These are phyloP conservation scores for Paralvinella palmiformis DNA, from an alignment of 1,140 invertebrate species.

Conservation along the genomic window DNA sequence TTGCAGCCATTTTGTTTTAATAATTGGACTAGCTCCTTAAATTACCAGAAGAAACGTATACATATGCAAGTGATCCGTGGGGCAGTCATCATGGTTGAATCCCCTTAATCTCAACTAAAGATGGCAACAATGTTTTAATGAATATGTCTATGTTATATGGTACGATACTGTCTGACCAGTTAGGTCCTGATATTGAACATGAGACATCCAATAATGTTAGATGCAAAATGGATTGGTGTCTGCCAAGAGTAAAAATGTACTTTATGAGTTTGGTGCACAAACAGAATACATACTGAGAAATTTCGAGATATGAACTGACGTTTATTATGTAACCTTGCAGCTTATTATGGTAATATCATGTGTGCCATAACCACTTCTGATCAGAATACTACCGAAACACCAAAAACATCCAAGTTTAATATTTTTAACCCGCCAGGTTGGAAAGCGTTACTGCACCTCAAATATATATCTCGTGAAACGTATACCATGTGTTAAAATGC, in stretches of 20 bases:
- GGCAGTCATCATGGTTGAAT: neutral
- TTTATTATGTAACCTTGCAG: neutral
- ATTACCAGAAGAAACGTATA: conserved; percentile 5
- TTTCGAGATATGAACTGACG: neutral
- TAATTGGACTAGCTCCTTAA: conserved; percentile 1
- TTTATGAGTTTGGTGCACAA: neutral
- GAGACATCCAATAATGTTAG: neutral
- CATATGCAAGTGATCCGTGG: neutral
- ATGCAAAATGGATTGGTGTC: conserved; percentile 1
- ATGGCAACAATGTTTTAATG: neutral
- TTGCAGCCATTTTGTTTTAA: neutral
- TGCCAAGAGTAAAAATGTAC: neutral
- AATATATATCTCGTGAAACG: neutral
- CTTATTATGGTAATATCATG: neutral
- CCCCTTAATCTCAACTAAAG: conserved; percentile 1
- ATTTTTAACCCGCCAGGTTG: neutral
- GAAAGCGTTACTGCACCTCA: neutral
- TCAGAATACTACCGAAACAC: neutral
- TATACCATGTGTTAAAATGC: neutral
- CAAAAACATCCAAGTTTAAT: neutral
- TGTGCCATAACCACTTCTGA: neutral
- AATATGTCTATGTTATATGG: neutral
- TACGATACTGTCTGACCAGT: neutral
- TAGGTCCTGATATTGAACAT: neutral
- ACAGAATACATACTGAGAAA: neutral